A percentile compares a stretch with the other conserved stretches of the same genome.
These are phyloP conservation scores for Mechanitis messenoides DNA, from an alignment of 2,888 invertebrate genomes.

Conservation along the genomic window DNA sequence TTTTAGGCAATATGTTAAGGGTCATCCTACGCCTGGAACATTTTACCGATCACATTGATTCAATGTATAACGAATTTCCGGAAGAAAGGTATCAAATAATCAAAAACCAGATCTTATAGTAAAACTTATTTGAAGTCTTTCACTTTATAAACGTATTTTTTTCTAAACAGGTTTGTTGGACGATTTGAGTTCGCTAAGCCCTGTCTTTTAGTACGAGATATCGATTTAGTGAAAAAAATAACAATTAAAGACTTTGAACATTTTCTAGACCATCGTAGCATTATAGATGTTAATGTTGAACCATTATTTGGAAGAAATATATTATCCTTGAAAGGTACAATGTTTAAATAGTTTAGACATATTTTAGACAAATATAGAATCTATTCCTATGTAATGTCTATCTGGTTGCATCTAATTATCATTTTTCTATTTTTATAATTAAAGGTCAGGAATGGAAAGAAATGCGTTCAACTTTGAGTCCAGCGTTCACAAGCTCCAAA, in stretches of 20 bases:
- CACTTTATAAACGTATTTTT: background rate
- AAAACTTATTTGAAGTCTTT: too few relatives aligned
- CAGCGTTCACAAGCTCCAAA: constrained; percentile 69
- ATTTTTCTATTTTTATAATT: background rate
- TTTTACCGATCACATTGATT: constrained; percentile 31
- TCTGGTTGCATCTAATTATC: too few relatives aligned
- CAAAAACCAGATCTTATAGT: too few relatives aligned
- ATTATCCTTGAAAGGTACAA: constrained; percentile 56
- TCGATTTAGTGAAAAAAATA: constrained; percentile 64
- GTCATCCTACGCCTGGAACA: constrained; percentile 34
- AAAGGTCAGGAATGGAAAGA: constrained; percentile 55
- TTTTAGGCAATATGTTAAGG: constrained; percentile 45
- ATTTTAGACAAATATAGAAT: too few relatives aligned
- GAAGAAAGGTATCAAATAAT: constrained; percentile 43
- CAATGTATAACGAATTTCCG: constrained; percentile 41
- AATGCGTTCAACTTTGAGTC: constrained; percentile 57
- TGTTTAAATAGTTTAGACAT: background rate
- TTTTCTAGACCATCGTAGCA: constrained; percentile 61
- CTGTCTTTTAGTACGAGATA: constrained; percentile 52
- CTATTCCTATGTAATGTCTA: too few relatives aligned
- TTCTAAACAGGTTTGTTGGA: constrained; percentile 46
- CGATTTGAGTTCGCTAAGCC: constrained; percentile 56
- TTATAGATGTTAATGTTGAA: constrained; percentile 51
- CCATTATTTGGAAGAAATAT: constrained; percentile 68
- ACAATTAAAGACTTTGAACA: constrained; percentile 72